Conservation (phyloP, 2,888 invertebrate genomes). For the Acleris emargana region DNA sequence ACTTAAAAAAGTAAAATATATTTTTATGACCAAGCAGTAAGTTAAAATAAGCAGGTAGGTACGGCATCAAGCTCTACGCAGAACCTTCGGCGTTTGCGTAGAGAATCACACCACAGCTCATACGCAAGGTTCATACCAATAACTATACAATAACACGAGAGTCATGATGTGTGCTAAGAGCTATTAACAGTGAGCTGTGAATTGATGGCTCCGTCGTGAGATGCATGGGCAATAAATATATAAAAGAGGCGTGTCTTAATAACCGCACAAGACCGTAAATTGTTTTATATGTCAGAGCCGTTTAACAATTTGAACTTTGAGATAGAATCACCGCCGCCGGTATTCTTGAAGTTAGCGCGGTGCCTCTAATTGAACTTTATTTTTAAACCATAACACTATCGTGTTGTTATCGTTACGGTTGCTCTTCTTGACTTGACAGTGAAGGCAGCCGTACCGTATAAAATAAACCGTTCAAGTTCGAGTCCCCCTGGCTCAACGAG, state of each 20-base stretch:
- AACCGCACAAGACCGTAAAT: slow-evolving; percentile 60
- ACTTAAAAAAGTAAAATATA: too few relatives aligned
- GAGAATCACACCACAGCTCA: slow-evolving; percentile 5
- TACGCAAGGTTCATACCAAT: slow-evolving; percentile 5
- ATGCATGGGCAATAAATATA: slow-evolving; percentile 64
- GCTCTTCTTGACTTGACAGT: too few relatives aligned
- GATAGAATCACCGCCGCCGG: slow-evolving; percentile 59
- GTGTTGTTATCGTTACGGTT: too few relatives aligned
- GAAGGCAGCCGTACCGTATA: too few relatives aligned
- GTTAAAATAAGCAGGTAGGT: too few relatives aligned
- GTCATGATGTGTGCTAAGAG: slow-evolving; percentile 48
- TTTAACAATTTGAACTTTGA: slow-evolving; percentile 53
- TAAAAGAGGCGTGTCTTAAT: slow-evolving; percentile 60
- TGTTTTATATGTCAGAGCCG: slow-evolving; percentile 66
- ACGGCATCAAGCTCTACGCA: too few relatives aligned
- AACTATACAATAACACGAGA: slow-evolving; percentile 38
- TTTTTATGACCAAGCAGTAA: too few relatives aligned
- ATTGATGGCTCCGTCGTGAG: slow-evolving; percentile 52
- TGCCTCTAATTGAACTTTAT: too few relatives aligned
- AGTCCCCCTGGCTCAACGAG: too few relatives aligned
- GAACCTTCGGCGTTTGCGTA: too few relatives aligned
- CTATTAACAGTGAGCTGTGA: slow-evolving; percentile 53
- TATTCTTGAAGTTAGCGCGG: slow-evolving; percentile 19
- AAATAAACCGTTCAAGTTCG: too few relatives aligned
- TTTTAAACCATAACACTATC: too few relatives aligned